Evolutionary conservation across 2,888 invertebrate genomes (phyloP), one percentile per base, ranked within the genome.

Genomic region (Ophioninae sp.): DNA sequence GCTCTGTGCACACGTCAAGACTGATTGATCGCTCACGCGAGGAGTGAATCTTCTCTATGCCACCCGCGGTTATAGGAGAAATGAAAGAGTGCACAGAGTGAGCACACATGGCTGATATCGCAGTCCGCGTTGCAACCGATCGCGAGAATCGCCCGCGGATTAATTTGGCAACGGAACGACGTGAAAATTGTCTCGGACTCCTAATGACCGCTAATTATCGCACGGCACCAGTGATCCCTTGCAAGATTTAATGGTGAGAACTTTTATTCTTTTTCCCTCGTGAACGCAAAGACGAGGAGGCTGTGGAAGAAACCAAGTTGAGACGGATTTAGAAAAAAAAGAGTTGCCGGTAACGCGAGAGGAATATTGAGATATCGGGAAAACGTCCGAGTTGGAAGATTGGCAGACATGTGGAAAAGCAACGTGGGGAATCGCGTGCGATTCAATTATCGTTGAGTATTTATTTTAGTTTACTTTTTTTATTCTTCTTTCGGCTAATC

Each of bases 121-220:
- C 17, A 13, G 13, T 17, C 50, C 6, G 30, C 30, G 30, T 30
- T 17, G 50, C 13, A 50, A 20, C 30, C 64, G 64, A 23, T 64
- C 64, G 64, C 64, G 64, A 23, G 64, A 64, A 64, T 30, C 30
- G 2, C 50, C 17, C 50, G 50, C 50, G 50, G 50, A 50, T 50
- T 50, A 50, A 50, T 50, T 50, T 50, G 50, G 50, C 17, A 50
- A 50, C 50, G 50, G 17, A 50, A 13, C 6, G 50, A 2, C 50
- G 50, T 50, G 50, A 6, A 50, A 50, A 50, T 50, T 17, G 50
- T 50, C 50, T 50, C 50, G 50, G 17, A 13, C 13, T 13, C 50
- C 50, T 50, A 50, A 50, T 50, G 50, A 50, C 50, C 50, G 50
- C 50, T 50, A 50, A 50, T 50, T 13, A 50, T 50, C 50, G 13